Evolutionary conservation across 2,888 invertebrate species (phyloP).

Genomic region (Gymnoscelis rufifasciata): DNA sequence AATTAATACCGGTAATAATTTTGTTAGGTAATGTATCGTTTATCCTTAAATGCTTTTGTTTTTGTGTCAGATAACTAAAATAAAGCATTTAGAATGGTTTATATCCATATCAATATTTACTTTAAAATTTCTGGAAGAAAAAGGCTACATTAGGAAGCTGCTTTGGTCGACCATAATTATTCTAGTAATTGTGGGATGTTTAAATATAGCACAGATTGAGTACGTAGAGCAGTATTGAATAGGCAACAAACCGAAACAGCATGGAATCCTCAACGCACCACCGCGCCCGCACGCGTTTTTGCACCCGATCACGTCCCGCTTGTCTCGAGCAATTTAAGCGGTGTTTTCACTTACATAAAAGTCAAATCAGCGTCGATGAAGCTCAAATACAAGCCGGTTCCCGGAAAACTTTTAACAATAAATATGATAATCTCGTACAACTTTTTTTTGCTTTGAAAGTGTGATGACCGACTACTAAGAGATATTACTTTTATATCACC

Average conservation of each 20-base stretch:
- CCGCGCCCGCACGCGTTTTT: constrained; percentile 39
- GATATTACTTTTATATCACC: constrained; percentile 16
- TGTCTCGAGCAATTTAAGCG: constrained; percentile 15
- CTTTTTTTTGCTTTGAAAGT: constrained; percentile 28
- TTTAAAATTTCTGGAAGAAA: too few species aligned
- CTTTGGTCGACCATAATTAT: too few species aligned
- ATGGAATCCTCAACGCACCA: constrained; percentile 50
- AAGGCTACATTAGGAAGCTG: too few species aligned
- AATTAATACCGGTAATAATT: too few species aligned
- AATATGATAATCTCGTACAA: constrained; percentile 37
- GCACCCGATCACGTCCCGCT: constrained; percentile 19
- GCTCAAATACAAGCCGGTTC: constrained; percentile 21
- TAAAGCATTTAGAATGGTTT: too few species aligned
- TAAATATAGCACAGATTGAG: too few species aligned
- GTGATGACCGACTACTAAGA: constrained; percentile 10
- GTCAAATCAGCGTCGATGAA: constrained; percentile 24
- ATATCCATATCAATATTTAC: too few species aligned
- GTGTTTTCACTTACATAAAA: constrained; percentile 41
- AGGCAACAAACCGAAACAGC: constrained; percentile 30
- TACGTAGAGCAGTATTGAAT: constrained; percentile 7
- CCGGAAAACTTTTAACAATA: constrained; percentile 34
- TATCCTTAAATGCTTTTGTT: too few species aligned
- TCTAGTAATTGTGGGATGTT: too few species aligned
- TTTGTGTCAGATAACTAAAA: too few species aligned
- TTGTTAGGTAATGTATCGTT: too few species aligned